phyloP scores from a whole-genome alignment of 2,113 vertebrate genomes.

The Notothenia rossii region DNA sequence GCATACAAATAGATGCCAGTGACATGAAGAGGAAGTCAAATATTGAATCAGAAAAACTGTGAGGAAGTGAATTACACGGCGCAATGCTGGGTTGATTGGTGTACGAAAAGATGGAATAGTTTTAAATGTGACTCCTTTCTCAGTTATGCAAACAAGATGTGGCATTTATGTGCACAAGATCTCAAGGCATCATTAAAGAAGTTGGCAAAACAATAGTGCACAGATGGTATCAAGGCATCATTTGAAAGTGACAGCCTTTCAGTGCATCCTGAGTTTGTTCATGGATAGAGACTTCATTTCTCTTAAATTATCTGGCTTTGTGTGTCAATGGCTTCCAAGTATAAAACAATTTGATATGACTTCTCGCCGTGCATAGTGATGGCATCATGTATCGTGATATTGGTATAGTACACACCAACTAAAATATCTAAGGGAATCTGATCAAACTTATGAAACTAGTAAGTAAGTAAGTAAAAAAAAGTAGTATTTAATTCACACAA shows the following conservation, averaged over 20 bases:
- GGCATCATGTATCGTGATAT: too few relatives aligned
- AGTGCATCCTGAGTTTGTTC: constrained; percentile 8
- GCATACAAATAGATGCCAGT: constrained; percentile 55
- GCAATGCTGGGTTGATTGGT: constrained; percentile 38
- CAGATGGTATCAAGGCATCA: constrained; percentile 38
- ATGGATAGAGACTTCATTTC: constrained; percentile 8
- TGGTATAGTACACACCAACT: too few relatives aligned
- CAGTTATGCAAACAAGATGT: constrained; percentile 35
- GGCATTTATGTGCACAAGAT: constrained; percentile 42
- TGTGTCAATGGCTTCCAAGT: constrained; percentile 17
- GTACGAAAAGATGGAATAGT: constrained; percentile 28
- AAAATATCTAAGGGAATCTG: too few relatives aligned
- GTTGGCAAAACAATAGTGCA: constrained; percentile 23
- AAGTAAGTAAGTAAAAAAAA: too few relatives aligned
- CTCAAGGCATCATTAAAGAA: constrained; percentile 26
- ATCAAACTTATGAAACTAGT: too few relatives aligned
- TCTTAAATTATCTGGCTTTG: constrained; percentile 7
- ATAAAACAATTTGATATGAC: constrained; percentile 13
- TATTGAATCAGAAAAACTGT: constrained; percentile 9
- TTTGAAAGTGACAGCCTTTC: constrained; percentile 39
- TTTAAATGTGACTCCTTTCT: constrained; percentile 15
- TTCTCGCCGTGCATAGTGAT: not conserved
- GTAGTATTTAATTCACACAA: too few relatives aligned
- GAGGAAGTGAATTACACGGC: constrained; percentile 38
- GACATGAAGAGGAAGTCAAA: constrained; percentile 41